Conservation (phyloP, 1,140 invertebrate species). For the Palaemon carinicauda region DNA sequence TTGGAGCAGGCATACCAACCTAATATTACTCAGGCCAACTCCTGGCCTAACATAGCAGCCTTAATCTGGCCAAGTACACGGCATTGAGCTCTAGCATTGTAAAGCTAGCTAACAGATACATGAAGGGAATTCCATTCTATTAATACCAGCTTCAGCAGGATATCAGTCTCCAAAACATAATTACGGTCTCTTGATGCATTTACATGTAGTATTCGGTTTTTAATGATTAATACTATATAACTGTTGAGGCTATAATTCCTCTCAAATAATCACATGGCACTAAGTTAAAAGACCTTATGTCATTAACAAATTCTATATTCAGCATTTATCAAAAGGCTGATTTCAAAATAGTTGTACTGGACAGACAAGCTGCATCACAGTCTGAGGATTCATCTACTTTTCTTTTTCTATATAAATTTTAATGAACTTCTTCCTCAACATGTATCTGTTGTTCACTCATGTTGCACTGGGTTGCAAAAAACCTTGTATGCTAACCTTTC, state of each 20-base stretch:
- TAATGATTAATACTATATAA: no score
- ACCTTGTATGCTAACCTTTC: neutral
- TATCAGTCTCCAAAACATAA: no score
- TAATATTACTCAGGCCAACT: slow-evolving; percentile 34
- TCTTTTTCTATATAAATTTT: neutral
- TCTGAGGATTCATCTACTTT: neutral
- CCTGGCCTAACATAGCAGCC: slow-evolving; percentile 4
- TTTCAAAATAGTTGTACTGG: slow-evolving; percentile 31
- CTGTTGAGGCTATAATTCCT: no score
- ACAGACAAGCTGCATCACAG: slow-evolving; percentile 13
- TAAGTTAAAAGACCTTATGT: neutral
- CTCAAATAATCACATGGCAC: no score
- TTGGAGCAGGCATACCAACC: slow-evolving; percentile 37
- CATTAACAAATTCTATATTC: neutral
- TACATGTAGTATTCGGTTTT: no score
- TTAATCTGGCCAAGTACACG: neutral
- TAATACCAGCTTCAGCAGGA: neutral
- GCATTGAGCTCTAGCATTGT: slow-evolving; percentile 31
- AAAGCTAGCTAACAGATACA: slow-evolving; percentile 39
- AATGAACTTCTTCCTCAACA: neutral
- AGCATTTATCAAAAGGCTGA: neutral
- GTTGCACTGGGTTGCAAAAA: neutral
- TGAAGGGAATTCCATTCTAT: neutral
- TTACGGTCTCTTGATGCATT: no score
- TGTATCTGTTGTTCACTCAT: slow-evolving; percentile 16